A percentile compares a stretch with the other conserved stretches of the same genome.
phyloP scores from a whole-genome alignment of 2,797 vertebrate genomes.

The Pitangus sulphuratus region DNA sequence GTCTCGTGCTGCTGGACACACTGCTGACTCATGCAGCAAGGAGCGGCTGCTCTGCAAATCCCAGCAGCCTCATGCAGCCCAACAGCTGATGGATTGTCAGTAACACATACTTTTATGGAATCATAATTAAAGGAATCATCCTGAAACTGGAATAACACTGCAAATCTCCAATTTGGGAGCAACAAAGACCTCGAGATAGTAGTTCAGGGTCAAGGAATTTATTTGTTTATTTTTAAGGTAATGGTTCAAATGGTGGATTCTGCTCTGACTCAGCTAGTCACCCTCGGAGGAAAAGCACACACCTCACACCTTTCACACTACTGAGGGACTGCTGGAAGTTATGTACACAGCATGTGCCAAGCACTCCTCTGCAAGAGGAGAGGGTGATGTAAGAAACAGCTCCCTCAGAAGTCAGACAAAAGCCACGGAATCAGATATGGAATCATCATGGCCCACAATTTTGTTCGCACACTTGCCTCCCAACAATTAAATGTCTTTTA shows the following conservation, averaged over 20 bases:
- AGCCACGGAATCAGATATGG: not conserved
- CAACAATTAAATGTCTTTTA: not conserved
- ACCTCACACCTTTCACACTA: not conserved
- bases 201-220: not conserved
- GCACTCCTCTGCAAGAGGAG: rapidly evolving
- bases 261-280: not conserved
- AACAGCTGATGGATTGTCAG: rapidly evolving
- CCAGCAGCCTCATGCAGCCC: not conserved
- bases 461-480: not conserved
- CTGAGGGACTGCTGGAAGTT: not conserved
- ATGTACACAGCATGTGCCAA: rapidly evolving
- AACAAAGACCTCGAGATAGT: not conserved
- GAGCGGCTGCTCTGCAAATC: not conserved
- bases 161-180: not conserved
- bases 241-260: not conserved
- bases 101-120: not conserved
- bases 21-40: not conserved
- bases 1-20: not conserved
- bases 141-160: not conserved
- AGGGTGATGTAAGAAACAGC: not conserved
- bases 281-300: not conserved
- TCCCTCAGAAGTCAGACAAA: not conserved
- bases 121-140: not conserved
- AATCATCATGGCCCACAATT: not conserved
- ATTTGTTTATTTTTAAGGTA: not conserved